A percentile compares a stretch with the other conserved stretches of the same genome.
phyloP scores from a whole-genome alignment of 2,113 vertebrate genomes.

The Leuciscus idus region DNA sequence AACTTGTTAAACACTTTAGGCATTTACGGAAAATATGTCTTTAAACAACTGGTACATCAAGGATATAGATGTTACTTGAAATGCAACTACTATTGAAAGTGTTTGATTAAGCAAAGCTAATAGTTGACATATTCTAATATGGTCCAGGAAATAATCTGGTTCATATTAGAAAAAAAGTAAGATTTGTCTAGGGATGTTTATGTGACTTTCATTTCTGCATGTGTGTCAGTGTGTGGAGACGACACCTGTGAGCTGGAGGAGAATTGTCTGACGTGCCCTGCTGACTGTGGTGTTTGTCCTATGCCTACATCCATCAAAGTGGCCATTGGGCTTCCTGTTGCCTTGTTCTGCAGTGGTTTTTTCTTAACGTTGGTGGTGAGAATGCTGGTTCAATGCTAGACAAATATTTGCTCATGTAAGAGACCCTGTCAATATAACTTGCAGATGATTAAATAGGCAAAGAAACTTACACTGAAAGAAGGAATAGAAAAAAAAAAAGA shows the following conservation, averaged over 20 bases:
- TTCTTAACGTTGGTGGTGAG: conserved; percentile 78
- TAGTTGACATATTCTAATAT: background rate
- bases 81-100: background rate
- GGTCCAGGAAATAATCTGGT: background rate
- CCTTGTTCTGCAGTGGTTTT: conserved; percentile 76
- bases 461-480: background rate
- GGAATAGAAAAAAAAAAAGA: background rate
- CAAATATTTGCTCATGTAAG: background rate
- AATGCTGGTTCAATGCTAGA: background rate
- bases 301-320: conserved; percentile 75
- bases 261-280: conserved; percentile 76
- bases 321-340: conserved; percentile 74
- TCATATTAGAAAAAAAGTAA: background rate
- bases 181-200: background rate
- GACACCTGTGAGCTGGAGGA: conserved; percentile 73
- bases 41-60: background rate
- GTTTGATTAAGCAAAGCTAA: background rate
- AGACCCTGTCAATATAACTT: background rate
- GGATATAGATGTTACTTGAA: background rate
- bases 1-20: background rate
- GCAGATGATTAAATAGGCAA: background rate
- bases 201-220: conserved; percentile 25
- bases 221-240: conserved; percentile 75
- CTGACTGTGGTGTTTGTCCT: conserved; percentile 78
- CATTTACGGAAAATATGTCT: background rate